Conservation (phyloP, 2,797 vertebrate genomes). For the Nannoperca australis region DNA sequence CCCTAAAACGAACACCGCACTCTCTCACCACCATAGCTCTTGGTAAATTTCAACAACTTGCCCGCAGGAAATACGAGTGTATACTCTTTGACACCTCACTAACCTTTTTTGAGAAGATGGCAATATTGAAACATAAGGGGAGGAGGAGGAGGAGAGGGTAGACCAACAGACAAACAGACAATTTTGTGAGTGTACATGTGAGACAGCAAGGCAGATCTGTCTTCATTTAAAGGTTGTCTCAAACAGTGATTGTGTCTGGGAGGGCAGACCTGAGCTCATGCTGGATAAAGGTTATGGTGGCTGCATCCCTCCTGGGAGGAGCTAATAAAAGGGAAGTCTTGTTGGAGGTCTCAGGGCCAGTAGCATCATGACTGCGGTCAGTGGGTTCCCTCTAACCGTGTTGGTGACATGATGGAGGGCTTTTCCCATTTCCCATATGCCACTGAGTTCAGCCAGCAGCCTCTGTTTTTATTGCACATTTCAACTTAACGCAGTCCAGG, state of each 20-base stretch:
- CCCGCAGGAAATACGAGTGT: slow-evolving; percentile 33
- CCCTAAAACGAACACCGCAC: slow-evolving; percentile 29
- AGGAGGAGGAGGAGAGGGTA: slow-evolving; percentile 16
- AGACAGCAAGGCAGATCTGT: slow-evolving; percentile 62
- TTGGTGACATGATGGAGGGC: slow-evolving; percentile 55
- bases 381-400: slow-evolving; percentile 33
- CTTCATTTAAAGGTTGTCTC: slow-evolving; percentile 80
- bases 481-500: too few species aligned
- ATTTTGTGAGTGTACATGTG: slow-evolving; percentile 64
- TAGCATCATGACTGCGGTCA: slow-evolving; percentile 42
- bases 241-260: slow-evolving; percentile 71
- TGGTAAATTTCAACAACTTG: slow-evolving; percentile 47
- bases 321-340: slow-evolving; percentile 74
- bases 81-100: slow-evolving; percentile 54
- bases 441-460: slow-evolving; percentile 14
- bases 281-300: slow-evolving; percentile 61
- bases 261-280: slow-evolving; percentile 55
- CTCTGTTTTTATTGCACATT: slow-evolving; percentile 25
- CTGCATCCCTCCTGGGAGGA: slow-evolving; percentile 55
- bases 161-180: slow-evolving; percentile 55
- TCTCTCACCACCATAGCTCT: slow-evolving; percentile 25
- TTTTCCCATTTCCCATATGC: slow-evolving; percentile 52
- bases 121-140: slow-evolving; percentile 66
- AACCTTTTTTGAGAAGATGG: slow-evolving; percentile 66
- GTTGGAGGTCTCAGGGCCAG: slow-evolving; percentile 52